Conservation (phyloP, 2,113 vertebrate genomes). For the Budorcas taxicolor region DNA sequence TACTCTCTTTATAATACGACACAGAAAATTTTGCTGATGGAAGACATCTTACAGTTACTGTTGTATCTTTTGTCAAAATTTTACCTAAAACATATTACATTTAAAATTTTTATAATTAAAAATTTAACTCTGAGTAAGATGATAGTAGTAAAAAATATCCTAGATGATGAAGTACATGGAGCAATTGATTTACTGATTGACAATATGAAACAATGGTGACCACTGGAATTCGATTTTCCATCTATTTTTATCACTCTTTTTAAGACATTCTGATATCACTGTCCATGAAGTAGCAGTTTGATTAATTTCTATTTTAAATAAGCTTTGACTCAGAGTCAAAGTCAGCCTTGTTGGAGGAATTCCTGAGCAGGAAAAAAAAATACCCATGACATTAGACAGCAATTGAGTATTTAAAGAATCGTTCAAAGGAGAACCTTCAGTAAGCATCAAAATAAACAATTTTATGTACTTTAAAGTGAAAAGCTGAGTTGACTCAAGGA, state of each 20-base stretch:
- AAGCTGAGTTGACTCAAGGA: not conserved
- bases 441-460: not conserved
- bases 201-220: not conserved
- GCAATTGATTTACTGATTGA: not conserved
- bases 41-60: not conserved
- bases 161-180: not conserved
- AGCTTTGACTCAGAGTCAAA: not conserved
- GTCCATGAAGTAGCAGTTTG: not conserved
- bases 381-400: not conserved
- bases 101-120: not conserved
- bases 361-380: not conserved
- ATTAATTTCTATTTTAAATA: not conserved
- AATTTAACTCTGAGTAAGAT: not conserved
- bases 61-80: not conserved
- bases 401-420: not conserved
- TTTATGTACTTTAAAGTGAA: not conserved
- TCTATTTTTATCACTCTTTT: not conserved
- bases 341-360: not conserved
- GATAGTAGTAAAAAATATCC: not conserved
- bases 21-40: not conserved
- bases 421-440: not conserved
- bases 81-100: not conserved
- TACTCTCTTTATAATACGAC: not conserved
- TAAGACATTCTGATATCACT: not conserved
- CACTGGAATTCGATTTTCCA: not conserved